A percentile compares a stretch with the other conserved stretches of the same genome.
phyloP scores from a whole-genome alignment of 2,888 invertebrate species.

The Ypsolopha scabrella region DNA sequence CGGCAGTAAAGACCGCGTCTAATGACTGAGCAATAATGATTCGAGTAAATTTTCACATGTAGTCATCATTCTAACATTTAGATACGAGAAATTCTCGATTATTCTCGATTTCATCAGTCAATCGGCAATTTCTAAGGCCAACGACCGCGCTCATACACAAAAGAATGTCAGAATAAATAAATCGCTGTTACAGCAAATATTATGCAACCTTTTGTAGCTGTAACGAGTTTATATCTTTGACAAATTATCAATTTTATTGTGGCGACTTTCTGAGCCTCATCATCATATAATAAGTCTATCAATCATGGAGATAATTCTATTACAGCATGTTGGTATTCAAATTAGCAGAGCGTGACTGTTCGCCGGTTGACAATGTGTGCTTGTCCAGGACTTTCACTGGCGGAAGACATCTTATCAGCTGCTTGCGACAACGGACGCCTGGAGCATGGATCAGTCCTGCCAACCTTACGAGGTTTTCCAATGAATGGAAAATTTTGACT shows the following conservation, averaged over 20 bases:
- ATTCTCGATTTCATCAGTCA: slow-evolving; percentile 5
- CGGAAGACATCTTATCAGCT: slow-evolving; percentile 26
- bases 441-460: slow-evolving; percentile 11
- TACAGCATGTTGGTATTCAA: slow-evolving; percentile 45
- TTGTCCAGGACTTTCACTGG: slow-evolving; percentile 22
- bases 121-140: slow-evolving; percentile 2
- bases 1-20: not conserved
- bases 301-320: slow-evolving; percentile 53
- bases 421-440: slow-evolving; percentile 23
- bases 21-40: not conserved
- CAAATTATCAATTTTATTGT: slow-evolving; percentile 26
- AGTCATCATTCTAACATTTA: slow-evolving; percentile 1
- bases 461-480: not conserved
- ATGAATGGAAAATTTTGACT: too few relatives aligned
- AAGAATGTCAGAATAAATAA: slow-evolving; percentile 1
- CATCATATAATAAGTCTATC: slow-evolving; percentile 49
- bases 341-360: slow-evolving; percentile 46
- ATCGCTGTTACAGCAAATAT: slow-evolving; percentile 16
- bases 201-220: slow-evolving; percentile 44
- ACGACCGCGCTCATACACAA: not conserved
- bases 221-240: slow-evolving; percentile 30
- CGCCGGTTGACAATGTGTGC: slow-evolving; percentile 38
- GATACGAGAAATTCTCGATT: slow-evolving; percentile 2
- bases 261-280: slow-evolving; percentile 42
- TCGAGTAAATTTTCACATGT: not conserved